Evolutionary conservation across 2,113 vertebrate genomes (phyloP), one percentile per base, ranked within the genome.

Genomic region (Tympanuchus pallidicinctus): DNA sequence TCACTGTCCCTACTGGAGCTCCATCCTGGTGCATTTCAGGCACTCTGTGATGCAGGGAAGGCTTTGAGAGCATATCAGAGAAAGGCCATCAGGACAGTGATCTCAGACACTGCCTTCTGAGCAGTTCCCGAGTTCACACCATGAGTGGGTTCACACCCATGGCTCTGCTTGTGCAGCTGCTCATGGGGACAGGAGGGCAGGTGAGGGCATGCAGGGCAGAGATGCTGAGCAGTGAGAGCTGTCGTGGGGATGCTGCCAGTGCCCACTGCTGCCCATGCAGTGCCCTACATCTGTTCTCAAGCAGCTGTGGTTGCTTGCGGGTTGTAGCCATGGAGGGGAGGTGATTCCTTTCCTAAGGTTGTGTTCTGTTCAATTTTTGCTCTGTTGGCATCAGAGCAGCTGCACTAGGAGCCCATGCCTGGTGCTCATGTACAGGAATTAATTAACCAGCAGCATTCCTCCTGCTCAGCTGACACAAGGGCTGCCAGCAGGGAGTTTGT

Each of bases 321-420:
- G 17, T 36, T 28, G 50, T 32, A 72, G 28, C 18, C 30, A 0
- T 2, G 2, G 45, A 14, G 34, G 30, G 30, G n/a, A 42, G 40
- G 27, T 21, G 25, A 38, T 69, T 45, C 78, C 73, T 18, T 59
- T 45, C 50, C 19, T 13, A 40, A 52, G 25, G 36, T 28, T 8
- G 32, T 59, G 65, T 54, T 77, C 52, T n/a, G 43, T 76, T 38
- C 50, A 34, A 52, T 65, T 48, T 24, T 54, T 64, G 60, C 8
- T 21, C 3, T 71, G 3, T 34, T 42, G 40, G 52, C 42, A 25
- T 24, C 36, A 38, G 20, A 81, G 76, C 32, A 64, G 28, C 40
- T 2, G 13, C 3, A 4, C 0, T 5, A 64, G 71, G 28, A 59
- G 36, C 24, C 42, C 42, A 1, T 5, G 28, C 18, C 19, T 10